Evolutionary conservation across 2,797 vertebrate genomes (phyloP).

Genomic region (Strix occidentalis): DNA sequence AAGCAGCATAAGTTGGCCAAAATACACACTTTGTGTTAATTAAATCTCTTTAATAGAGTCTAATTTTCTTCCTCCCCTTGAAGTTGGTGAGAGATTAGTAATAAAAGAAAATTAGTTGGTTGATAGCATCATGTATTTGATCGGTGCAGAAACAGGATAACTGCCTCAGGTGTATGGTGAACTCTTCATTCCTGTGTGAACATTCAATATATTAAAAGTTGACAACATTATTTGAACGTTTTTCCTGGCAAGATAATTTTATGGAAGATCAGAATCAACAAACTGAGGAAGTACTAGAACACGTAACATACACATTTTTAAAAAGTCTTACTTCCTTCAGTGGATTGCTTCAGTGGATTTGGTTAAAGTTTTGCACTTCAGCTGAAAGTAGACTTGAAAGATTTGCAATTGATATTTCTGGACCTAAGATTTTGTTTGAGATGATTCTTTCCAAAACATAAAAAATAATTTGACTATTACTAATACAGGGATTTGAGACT

Average conservation of each 20-base stretch:
- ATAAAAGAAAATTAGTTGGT: conserved; percentile 19
- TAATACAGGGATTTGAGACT: neutral
- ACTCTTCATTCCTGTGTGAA: neutral
- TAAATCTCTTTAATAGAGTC: neutral
- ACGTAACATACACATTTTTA: neutral
- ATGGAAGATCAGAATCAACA: neutral
- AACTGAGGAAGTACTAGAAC: neutral
- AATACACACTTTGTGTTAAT: conserved; percentile 4
- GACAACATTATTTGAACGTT: neutral
- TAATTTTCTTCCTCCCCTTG: conserved; percentile 5
- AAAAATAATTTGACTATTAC: neutral
- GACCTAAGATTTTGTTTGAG: neutral
- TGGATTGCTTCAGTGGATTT: neutral
- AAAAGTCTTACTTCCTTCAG: neutral
- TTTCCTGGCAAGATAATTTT: neutral
- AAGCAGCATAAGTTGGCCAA: neutral
- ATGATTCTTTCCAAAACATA: neutral
- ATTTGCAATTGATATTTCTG: neutral
- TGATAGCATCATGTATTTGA: conserved; percentile 23
- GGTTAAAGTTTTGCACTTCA: neutral
- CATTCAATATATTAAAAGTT: neutral
- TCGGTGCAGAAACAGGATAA: neutral
- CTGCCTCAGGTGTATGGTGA: neutral
- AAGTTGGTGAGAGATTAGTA: conserved; percentile 41
- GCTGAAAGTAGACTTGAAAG: neutral